phyloP scores from a whole-genome alignment of 1,140 invertebrate genomes.

The Gryon sp. region DNA sequence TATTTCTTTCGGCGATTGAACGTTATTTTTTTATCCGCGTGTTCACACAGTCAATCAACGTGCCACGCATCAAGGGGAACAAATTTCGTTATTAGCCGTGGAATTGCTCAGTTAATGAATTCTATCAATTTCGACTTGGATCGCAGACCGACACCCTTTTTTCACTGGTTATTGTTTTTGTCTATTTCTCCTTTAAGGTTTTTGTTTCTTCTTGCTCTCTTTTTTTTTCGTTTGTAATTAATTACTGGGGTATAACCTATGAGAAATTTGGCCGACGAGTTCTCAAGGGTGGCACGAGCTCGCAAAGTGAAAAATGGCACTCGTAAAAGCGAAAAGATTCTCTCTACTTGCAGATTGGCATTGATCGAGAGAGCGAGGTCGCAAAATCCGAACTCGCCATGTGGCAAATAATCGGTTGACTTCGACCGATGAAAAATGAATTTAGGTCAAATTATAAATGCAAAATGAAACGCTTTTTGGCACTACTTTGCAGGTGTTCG shows the following conservation, averaged over 20 bases:
- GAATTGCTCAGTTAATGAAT: constrained; percentile 43
- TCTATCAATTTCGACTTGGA: constrained; percentile 54
- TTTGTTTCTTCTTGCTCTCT: neutral
- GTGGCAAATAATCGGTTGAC: constrained; percentile 9
- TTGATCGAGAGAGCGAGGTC: constrained; percentile 26
- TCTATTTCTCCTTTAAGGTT: neutral
- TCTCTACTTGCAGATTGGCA: constrained; percentile 30
- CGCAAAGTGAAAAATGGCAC: constrained; percentile 41
- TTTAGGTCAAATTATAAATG: constrained; percentile 33
- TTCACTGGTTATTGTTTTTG: too few species aligned
- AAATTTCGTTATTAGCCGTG: constrained; percentile 50
- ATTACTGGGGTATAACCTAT: constrained; percentile 11
- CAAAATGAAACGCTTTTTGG: neutral
- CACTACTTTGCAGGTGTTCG: neutral
- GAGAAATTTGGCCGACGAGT: constrained; percentile 5
- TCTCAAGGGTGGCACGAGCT: constrained; percentile 24
- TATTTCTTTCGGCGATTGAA: constrained; percentile 37
- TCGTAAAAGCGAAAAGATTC: constrained; percentile 34
- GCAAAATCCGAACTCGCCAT: constrained; percentile 26
- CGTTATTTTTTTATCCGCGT: constrained; percentile 4
- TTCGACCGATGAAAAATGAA: constrained; percentile 38
- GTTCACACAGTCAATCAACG: constrained; percentile 52
- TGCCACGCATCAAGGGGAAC: constrained; percentile 40
- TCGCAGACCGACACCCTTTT: constrained; percentile 11
- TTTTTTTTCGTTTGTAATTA: constrained; percentile 27